Evolutionary conservation across 2,888 invertebrate species (phyloP), one percentile per base, ranked within the genome.

Genomic region (Tachina fera): DNA sequence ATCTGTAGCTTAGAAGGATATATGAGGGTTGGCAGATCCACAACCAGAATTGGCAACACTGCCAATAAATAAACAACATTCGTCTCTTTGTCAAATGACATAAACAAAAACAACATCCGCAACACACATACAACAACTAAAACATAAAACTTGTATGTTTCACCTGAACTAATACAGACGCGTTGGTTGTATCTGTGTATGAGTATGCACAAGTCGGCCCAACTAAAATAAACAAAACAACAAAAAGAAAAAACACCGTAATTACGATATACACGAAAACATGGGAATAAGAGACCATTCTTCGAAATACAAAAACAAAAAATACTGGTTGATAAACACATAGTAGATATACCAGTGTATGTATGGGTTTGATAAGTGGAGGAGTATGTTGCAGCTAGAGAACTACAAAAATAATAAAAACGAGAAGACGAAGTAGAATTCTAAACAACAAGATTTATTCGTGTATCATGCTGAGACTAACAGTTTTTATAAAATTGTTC

Each of bases 81-180:
- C 63, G 61, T 53, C 72, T 75, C 68, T 68, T 56, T 67, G 53
- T 47, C 60, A 61, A 82, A 60, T 39, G 60, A 31, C 10, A 70
- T 45, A 16, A 19, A 67, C 16, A 72, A 61, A 19, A n/a, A 56
- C 61, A 56, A 75, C 72, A 47, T 10, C 43, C 75, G 51, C 14
- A 56, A 63, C 65, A 75, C 72, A 47, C 14, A 22, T 70, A 60
- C 16, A 79, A 65, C 71, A 49, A 80, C 16, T 43, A 45, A 14
- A 63, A 41, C 13, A 49, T 13, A 16, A 45, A 43, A 60, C 86
- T 87, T 61, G 19, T 63, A 61, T 81, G 1, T 75, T 75, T 68
- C 88, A 88, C 88, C 88, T 88, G 88, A 88, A 87, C 88, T 81
- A 88, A 87, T 77, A 72, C 53, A 74, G n/a, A 47, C 11, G 43